Conservation (phyloP, 2,797 vertebrate species). For the Chelidonichthys spinosus region DNA sequence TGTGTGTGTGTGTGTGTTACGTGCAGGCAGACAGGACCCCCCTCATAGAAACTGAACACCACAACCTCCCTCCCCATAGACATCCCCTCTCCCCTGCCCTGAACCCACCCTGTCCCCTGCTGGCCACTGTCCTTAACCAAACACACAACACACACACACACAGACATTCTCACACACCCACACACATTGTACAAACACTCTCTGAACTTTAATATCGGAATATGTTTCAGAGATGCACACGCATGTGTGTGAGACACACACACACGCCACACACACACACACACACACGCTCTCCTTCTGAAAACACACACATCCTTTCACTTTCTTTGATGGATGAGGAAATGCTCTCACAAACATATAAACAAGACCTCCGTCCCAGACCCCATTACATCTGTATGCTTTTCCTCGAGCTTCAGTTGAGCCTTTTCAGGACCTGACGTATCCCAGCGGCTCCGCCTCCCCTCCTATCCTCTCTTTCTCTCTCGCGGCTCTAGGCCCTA, state of each 20-base stretch:
- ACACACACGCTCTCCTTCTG: conserved; percentile 46
- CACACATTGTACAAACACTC: conserved; percentile 73
- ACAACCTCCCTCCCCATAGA: conserved; percentile 81
- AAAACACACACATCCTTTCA: conserved; percentile 83
- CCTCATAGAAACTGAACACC: conserved; percentile 77
- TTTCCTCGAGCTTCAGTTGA: conserved; percentile 71
- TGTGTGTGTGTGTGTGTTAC: conserved; percentile 46
- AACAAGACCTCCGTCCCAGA: conserved; percentile 70
- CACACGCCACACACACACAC: conserved; percentile 30
- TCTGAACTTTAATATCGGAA: conserved; percentile 76
- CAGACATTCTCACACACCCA: conserved; percentile 51
- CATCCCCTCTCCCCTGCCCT: conserved; percentile 89
- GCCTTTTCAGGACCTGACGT: conserved; percentile 64
- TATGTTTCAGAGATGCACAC: conserved; percentile 68
- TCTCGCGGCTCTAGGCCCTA: conserved; percentile 78
- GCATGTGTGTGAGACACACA: conserved; percentile 39
- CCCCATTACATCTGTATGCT: conserved; percentile 69
- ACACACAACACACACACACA: conserved; percentile 66
- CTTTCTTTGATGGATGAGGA: conserved; percentile 82
- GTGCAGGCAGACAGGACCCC: conserved; percentile 83
- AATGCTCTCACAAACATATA: conserved; percentile 81
- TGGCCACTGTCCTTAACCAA: conserved; percentile 80
- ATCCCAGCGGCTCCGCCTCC: conserved; percentile 62
- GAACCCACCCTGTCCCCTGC: conserved; percentile 88
- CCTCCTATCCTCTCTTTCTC: conserved; percentile 65